A percentile compares a stretch with the other conserved stretches of the same genome.
Conservation (phyloP, 2,113 vertebrate genomes). For the Ammospiza nelsoni region DNA sequence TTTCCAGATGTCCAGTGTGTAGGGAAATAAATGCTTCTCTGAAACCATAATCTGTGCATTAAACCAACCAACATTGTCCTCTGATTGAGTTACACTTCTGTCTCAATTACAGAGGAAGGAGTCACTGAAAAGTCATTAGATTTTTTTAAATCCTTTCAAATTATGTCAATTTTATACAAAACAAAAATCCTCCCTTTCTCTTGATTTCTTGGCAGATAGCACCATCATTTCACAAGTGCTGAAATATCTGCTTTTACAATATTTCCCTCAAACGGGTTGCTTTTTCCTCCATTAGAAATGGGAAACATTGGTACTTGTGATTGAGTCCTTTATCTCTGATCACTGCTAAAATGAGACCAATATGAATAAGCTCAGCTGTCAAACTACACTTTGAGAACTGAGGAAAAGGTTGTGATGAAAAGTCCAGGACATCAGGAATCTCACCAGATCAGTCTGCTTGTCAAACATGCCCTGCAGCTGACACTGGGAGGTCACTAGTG, state of each 20-base stretch:
- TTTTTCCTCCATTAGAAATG: background rate
- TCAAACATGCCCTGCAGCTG: background rate
- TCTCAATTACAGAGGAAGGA: conserved; percentile 2
- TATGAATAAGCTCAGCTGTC: background rate
- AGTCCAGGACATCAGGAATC: background rate
- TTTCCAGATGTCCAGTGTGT: conserved; percentile 46
- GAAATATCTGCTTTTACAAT: background rate
- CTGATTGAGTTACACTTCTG: background rate
- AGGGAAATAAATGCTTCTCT: conserved; percentile 23
- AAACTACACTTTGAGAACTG: background rate
- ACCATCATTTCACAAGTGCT: background rate
- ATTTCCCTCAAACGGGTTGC: background rate
- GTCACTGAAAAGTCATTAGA: background rate
- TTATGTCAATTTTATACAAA: background rate
- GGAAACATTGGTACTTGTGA: background rate
- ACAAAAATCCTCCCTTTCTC: background rate
- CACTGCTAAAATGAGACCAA: background rate
- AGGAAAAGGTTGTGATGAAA: background rate
- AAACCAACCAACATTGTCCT: background rate
- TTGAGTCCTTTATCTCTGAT: background rate
- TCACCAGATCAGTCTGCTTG: background rate
- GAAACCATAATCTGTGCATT: background rate
- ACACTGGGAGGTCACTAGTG: background rate
- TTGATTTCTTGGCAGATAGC: background rate
- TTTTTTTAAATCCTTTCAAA: conserved; percentile 6